Evolutionary conservation across 2,888 invertebrate genomes (phyloP), one percentile per base, ranked within the genome.

Genomic region (Pegoplata infirma): DNA sequence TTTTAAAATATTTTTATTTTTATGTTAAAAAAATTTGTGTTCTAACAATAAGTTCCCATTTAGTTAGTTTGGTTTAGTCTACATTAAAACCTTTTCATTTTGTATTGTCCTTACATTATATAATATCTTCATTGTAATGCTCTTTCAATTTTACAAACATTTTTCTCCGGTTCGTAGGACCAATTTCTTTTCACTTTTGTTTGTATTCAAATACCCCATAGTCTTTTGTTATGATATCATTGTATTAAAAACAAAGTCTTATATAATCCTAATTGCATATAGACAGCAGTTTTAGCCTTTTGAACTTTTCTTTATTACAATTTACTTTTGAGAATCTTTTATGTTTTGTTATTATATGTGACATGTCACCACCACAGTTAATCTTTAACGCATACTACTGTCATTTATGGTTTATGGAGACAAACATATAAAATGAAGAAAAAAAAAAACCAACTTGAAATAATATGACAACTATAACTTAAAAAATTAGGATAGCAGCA

Each of bases 321-420:
- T 16, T 63, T 46, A 16, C 28, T 59, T n/a, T 59, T 59, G 12
- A 25, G 23, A 25, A 16, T 1, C 36, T 23, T 36, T 7, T 59
- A 28, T 47, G 17, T 12, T n/a, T n/a, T n/a, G 17, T 12, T n/a
- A n/a, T n/a, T n/a, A n/a, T n/a, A 32, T 51, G 49, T 63, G 19
- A 14, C 32, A 36, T 63, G 32, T 49, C 21, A 36, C n/a, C 25
- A 25, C 25, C n/a, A 40, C 19, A 63, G 32, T 49, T 51, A 49
- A 63, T 51, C n/a, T 36, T 51, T 63, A 32, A 51, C 36, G 14
- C 21, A 63, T 49, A 63, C 21, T 3, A 40, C 2, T 40, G 36
- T 40, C 36, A 40, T 40, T 40, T n/a, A 40, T n/a, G 2, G 36
- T 40, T 40, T 40, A 40, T 40, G n/a, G 12, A 40, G 36, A 40